Conservation (phyloP, 2,888 invertebrate species). For the Nemotelus nigrinus region DNA sequence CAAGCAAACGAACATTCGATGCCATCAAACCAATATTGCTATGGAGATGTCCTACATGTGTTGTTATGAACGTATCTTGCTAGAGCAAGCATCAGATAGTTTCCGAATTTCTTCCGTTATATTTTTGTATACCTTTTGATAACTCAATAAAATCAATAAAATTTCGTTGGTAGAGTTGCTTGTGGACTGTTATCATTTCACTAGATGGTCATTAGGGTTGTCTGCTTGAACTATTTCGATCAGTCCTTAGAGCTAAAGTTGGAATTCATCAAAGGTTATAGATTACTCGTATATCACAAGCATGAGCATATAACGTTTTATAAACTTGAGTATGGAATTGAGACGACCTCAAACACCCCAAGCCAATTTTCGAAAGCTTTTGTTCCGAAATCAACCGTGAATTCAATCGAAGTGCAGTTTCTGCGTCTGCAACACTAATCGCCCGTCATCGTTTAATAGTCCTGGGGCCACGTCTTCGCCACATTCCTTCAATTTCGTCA, state of each 20-base stretch:
- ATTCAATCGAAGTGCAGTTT: no score
- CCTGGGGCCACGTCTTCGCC: no score
- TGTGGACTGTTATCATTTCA: slow-evolving; percentile 30
- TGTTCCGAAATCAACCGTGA: no score
- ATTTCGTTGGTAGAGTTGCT: slow-evolving; percentile 15
- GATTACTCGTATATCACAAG: no score
- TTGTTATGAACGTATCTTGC: neutral
- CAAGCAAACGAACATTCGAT: slow-evolving; percentile 33
- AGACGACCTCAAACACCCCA: no score
- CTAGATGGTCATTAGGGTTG: slow-evolving; percentile 12
- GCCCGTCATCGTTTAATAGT: no score
- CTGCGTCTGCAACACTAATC: no score
- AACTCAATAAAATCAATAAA: slow-evolving; percentile 43
- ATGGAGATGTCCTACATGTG: slow-evolving; percentile 10
- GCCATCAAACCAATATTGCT: slow-evolving; percentile 17
- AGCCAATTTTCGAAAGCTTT: no score
- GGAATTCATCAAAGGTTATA: no score
- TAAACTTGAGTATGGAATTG: no score
- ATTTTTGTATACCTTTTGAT: slow-evolving; percentile 32
- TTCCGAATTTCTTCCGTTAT: slow-evolving; percentile 35
- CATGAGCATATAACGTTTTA: no score
- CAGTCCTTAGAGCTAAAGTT: no score
- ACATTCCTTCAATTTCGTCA: slow-evolving; percentile 1
- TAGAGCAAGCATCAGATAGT: slow-evolving; percentile 13
- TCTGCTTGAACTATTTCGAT: neutral